Percentiles rank a stretch among this genome's conserved stretches.
Conservation (phyloP, 2,113 vertebrate genomes). For the Picathartes gymnocephalus region DNA sequence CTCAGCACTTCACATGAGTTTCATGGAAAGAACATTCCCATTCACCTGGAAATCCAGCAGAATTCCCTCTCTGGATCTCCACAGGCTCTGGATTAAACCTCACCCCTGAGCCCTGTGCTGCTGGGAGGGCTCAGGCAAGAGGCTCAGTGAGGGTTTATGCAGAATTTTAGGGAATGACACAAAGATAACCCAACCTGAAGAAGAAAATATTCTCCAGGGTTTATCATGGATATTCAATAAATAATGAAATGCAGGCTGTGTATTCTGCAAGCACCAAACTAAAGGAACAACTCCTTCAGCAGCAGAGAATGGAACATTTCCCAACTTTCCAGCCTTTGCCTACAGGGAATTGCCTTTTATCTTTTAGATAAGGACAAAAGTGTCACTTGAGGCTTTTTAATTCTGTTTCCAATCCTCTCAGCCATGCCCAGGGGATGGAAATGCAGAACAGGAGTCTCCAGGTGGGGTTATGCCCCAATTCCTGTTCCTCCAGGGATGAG, state of each 20-base stretch:
- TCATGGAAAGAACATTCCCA: accelerated
- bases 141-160: not conserved
- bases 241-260: not conserved
- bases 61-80: not conserved
- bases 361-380: not conserved
- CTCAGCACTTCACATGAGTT: not conserved
- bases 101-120: accelerated
- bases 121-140: not conserved
- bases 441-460: not conserved
- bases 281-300: not conserved
- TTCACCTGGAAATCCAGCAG: not conserved
- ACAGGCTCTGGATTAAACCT: not conserved
- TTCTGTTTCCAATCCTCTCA: not conserved
- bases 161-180: not conserved
- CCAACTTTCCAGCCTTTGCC: not conserved
- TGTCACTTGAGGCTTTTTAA: not conserved
- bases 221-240: accelerated
- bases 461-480: not conserved
- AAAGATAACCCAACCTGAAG: not conserved
- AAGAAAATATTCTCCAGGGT: not conserved
- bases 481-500: accelerated
- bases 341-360: not conserved
- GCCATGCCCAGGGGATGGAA: not conserved
- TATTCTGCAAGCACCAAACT: not conserved
- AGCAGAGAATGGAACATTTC: not conserved